Evolutionary conservation across 2,113 vertebrate genomes (phyloP).

Genomic region (Sarotherodon lohbergeri): DNA sequence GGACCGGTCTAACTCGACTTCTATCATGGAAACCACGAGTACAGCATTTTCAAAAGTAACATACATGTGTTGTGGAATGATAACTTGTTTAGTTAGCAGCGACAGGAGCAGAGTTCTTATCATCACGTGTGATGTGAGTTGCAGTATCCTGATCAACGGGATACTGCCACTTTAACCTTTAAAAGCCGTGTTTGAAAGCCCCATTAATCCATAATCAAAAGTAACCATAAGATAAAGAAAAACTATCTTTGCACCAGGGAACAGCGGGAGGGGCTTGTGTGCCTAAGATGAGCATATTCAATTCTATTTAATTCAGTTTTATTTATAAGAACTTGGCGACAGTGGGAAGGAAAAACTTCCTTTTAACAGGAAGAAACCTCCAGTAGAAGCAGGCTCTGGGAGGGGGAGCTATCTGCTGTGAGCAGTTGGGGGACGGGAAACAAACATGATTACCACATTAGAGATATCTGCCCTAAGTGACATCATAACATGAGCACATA

Average conservation of each 20-base stretch:
- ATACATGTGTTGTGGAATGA: slow-evolving; percentile 23
- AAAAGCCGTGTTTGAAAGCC: slow-evolving; percentile 2
- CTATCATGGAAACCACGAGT: slow-evolving; percentile 33
- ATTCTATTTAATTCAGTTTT: neutral
- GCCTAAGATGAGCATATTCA: neutral
- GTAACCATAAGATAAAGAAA: slow-evolving; percentile 45
- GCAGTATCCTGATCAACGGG: neutral
- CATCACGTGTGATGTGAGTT: neutral
- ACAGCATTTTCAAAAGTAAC: slow-evolving; percentile 31
- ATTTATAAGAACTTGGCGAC: neutral
- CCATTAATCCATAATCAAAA: slow-evolving; percentile 35
- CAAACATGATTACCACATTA: neutral
- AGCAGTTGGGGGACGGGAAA: neutral
- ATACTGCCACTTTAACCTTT: neutral
- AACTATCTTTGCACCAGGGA: slow-evolving; percentile 15
- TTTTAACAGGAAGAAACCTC: neutral
- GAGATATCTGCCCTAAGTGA: neutral
- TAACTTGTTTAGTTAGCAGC: slow-evolving; percentile 15
- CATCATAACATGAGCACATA: neutral
- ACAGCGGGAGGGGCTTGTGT: neutral
- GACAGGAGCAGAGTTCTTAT: neutral
- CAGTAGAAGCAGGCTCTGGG: neutral
- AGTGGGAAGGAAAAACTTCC: neutral
- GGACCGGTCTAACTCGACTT: slow-evolving; percentile 51
- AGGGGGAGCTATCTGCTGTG: neutral